A percentile compares a stretch with the other conserved stretches of the same genome.
Conservation (phyloP, 2,113 vertebrate species). For the Podiceps cristatus region DNA sequence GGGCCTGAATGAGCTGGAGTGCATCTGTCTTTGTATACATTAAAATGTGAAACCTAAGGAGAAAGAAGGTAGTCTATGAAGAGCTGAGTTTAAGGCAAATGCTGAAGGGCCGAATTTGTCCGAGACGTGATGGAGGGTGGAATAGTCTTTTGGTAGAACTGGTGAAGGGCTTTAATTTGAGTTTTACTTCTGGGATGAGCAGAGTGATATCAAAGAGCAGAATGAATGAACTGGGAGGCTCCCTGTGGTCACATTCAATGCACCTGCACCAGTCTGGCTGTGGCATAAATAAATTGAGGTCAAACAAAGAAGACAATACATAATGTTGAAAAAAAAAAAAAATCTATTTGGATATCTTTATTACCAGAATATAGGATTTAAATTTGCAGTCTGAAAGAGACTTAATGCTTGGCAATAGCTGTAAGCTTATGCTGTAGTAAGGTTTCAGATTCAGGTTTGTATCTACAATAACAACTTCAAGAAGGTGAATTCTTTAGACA, state of each 20-base stretch:
- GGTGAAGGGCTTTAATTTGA: neutral
- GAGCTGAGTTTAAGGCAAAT: neutral
- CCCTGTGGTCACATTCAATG: neutral
- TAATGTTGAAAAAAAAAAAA: neutral
- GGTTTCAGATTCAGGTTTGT: neutral
- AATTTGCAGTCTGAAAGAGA: neutral
- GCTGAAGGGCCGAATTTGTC: neutral
- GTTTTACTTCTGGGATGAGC: neutral
- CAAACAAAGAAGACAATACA: neutral
- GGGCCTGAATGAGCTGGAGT: accelerated
- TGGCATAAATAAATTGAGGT: neutral
- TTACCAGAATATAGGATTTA: neutral
- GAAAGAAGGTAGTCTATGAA: accelerated
- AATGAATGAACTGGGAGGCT: neutral
- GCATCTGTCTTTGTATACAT: no score
- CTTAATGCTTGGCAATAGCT: neutral
- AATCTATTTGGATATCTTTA: neutral
- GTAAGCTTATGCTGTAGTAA: neutral
- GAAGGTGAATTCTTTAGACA: neutral
- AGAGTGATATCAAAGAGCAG: neutral
- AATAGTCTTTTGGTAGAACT: neutral
- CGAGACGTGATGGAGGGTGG: neutral
- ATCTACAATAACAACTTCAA: neutral
- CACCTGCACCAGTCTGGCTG: neutral
- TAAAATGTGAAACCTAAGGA: neutral